These are phyloP conservation scores for Phrynocephalus versicolor DNA, from an alignment of 2,113 vertebrate species.

Conservation along the genomic window DNA sequence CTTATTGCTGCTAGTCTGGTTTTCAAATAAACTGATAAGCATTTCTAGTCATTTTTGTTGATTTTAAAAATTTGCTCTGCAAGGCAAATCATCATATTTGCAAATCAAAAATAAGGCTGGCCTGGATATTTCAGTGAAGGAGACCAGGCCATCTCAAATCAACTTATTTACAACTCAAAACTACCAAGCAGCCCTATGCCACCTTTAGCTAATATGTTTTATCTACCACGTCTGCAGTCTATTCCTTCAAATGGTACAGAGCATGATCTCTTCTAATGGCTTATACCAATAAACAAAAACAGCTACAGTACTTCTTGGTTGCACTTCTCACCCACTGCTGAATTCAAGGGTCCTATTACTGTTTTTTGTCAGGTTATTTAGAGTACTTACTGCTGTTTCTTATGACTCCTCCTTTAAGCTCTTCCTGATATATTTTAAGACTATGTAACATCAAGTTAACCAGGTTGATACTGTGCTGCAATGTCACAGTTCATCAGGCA, in stretches of 20 bases:
- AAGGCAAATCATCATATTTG: not conserved
- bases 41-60: not conserved
- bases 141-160: not conserved
- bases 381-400: slow-evolving; percentile 16
- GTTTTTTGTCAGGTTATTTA: slow-evolving; percentile 1
- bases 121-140: not conserved
- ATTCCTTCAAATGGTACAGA: too few relatives aligned
- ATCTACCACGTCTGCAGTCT: too few relatives aligned
- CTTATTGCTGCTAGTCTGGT: not conserved
- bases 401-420: not conserved
- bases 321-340: slow-evolving; percentile 18
- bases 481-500: slow-evolving; percentile 35
- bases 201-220: too few relatives aligned
- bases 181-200: too few relatives aligned
- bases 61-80: not conserved
- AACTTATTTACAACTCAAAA: too few relatives aligned
- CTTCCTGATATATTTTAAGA: not conserved
- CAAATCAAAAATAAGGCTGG: not conserved
- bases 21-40: not conserved
- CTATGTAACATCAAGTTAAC: slow-evolving; percentile 30
- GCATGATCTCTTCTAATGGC: too few relatives aligned
- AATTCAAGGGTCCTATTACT: not conserved
- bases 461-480: slow-evolving; percentile 8
- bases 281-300: too few relatives aligned
- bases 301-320: too few relatives aligned